Percentiles rank a stretch among this genome's conserved stretches.
Evolutionary conservation across 30 jellyfish, hydroid and myxozoan genomes (phyloP).

Genomic region (Aurelia sp.): DNA sequence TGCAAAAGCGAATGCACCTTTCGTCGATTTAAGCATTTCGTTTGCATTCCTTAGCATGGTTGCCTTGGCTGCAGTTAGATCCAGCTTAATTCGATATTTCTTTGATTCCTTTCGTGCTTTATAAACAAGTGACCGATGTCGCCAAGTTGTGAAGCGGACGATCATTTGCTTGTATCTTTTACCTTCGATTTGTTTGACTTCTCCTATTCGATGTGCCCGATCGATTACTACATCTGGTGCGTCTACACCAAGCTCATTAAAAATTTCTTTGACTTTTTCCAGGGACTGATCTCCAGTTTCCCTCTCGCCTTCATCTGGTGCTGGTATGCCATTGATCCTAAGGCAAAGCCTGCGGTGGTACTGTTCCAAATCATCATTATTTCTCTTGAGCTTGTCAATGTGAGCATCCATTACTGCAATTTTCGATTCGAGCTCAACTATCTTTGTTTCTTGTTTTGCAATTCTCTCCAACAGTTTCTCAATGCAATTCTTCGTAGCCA

Average conservation of each 20-base stretch:
- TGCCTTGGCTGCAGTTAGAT: no score
- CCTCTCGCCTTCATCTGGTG: conserved; percentile 17
- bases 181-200: no score
- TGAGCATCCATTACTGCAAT: conserved; percentile 35
- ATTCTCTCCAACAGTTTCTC: background rate
- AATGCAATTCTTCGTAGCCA: conserved; percentile 47
- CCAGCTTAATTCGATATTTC: no score
- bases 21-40: no score
- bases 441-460: conserved; percentile 1
- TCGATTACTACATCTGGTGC: background rate
- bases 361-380: conserved; percentile 40
- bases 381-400: conserved; percentile 2
- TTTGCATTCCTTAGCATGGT: no score
- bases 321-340: conserved; percentile 23
- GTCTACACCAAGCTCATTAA: conserved; percentile 24
- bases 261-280: conserved; percentile 21
- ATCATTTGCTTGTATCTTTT: no score
- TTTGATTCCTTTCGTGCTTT: no score
- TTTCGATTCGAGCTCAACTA: conserved; percentile 5
- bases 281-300: conserved; percentile 34
- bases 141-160: no score
- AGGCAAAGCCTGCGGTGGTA: background rate
- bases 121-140: no score
- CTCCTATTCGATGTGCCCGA: no score
- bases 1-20: no score